phyloP scores from a whole-genome alignment of 2,797 vertebrate species.

The Protonibea diacanthus region DNA sequence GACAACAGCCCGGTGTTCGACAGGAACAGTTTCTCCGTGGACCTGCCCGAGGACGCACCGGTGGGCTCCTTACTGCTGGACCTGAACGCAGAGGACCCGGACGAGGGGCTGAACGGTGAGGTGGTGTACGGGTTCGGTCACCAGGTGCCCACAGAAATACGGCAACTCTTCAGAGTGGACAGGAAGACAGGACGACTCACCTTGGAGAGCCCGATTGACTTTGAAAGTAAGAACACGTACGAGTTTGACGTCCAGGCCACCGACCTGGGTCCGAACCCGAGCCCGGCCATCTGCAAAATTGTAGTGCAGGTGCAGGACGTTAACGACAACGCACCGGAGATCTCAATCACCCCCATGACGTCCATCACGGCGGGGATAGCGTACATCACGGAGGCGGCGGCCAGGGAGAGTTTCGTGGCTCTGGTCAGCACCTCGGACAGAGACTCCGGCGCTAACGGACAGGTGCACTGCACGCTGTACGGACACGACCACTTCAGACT shows the following conservation, averaged over 20 bases:
- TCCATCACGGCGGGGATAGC: conserved; percentile 87
- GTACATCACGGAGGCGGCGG: conserved; percentile 93
- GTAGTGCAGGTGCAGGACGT: conserved; percentile 94
- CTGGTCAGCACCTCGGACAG: conserved; percentile 96
- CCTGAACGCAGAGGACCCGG: conserved; percentile 91
- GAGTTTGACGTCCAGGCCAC: conserved; percentile 94
- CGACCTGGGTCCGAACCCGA: conserved; percentile 91
- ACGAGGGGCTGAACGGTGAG: conserved; percentile 93
- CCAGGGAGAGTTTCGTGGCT: conserved; percentile 93
- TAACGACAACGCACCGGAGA: conserved; percentile 94
- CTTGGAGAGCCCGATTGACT: conserved; percentile 91
- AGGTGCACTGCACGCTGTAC: conserved; percentile 93
- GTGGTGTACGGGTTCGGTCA: conserved; percentile 91
- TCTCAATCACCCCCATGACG: conserved; percentile 92
- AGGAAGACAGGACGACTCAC: conserved; percentile 90
- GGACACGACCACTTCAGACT: conserved; percentile 93
- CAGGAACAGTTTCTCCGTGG: conserved; percentile 87
- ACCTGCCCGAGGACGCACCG: conserved; percentile 92
- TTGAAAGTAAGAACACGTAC: conserved; percentile 93
- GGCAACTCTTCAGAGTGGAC: conserved; percentile 91
- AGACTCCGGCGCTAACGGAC: conserved; percentile 92
- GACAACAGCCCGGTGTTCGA: conserved; percentile 96
- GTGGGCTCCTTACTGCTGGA: conserved; percentile 91
- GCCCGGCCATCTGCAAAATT: conserved; percentile 90
- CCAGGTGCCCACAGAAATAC: conserved; percentile 89